These are phyloP conservation scores for Halocynthia aurantium DNA, from an alignment of 23 tunicate species.

Conservation along the genomic window DNA sequence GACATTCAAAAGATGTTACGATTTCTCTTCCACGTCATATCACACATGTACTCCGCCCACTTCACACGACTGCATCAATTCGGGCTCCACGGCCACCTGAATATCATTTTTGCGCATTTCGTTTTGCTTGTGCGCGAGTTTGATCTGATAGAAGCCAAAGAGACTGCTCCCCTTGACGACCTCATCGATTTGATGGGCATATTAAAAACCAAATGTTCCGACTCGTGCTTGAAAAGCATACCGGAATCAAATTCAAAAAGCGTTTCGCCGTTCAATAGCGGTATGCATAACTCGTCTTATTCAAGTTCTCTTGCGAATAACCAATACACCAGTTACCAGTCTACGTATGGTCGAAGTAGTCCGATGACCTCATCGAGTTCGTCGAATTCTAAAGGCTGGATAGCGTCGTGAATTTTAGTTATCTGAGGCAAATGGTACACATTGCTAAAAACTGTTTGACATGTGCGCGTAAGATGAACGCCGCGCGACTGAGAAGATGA, in stretches of 20 bases:
- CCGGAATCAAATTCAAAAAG: not conserved
- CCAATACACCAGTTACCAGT: slow-evolving; percentile 11
- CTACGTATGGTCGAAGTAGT: slow-evolving; percentile 28
- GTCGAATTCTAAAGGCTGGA: slow-evolving; percentile 32
- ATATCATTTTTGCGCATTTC: slow-evolving; percentile 75
- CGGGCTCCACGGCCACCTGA: slow-evolving; percentile 66
- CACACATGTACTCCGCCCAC: slow-evolving; percentile 92
- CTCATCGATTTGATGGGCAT: slow-evolving; percentile 60
- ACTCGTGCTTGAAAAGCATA: slow-evolving; percentile 6
- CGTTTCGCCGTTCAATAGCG: slow-evolving; percentile 10
- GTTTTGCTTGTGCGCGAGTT: slow-evolving; percentile 63
- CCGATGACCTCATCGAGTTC: slow-evolving; percentile 31
- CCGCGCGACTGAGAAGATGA: no score
- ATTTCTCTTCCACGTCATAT: slow-evolving; percentile 76
- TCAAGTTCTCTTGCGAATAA: slow-evolving; percentile 8
- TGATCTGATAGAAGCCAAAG: slow-evolving; percentile 53
- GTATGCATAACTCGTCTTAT: not conserved
- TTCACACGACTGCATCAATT: slow-evolving; percentile 60
- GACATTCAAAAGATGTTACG: slow-evolving; percentile 85
- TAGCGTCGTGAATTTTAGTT: slow-evolving; percentile 25
- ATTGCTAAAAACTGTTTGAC: no score
- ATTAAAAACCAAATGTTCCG: slow-evolving; percentile 18
- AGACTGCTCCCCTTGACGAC: slow-evolving; percentile 62
- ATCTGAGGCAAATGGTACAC: not conserved
- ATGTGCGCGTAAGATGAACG: no score